These are phyloP conservation scores for Rhyacichthys aspro DNA, from an alignment of 2,797 vertebrate species.

Conservation along the genomic window DNA sequence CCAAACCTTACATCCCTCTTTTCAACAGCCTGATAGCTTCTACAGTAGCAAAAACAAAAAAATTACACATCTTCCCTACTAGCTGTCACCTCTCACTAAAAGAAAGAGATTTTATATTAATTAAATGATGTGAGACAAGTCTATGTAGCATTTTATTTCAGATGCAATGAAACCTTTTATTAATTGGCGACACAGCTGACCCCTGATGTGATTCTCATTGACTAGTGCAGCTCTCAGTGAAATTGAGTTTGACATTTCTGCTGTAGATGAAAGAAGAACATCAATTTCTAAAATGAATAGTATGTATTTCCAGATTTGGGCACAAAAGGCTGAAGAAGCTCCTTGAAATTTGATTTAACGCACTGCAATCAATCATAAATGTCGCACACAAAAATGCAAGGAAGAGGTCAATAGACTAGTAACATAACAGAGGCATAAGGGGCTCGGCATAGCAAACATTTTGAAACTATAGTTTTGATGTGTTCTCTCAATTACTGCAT, in stretches of 20 bases:
- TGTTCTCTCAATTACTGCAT: slow-evolving; percentile 70
- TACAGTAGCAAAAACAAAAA: too few species aligned
- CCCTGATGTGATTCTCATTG: slow-evolving; percentile 2
- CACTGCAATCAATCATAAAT: slow-evolving; percentile 13
- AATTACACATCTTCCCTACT: too few species aligned
- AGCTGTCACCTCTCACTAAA: too few species aligned
- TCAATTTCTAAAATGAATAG: slow-evolving; percentile 5
- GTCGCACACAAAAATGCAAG: slow-evolving; percentile 9
- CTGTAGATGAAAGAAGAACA: slow-evolving; percentile 3
- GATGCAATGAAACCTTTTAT: slow-evolving; percentile 26
- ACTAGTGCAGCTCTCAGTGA: slow-evolving; percentile 1
- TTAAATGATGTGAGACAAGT: too few species aligned
- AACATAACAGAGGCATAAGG: slow-evolving; percentile 34
- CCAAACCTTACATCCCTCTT: too few species aligned
- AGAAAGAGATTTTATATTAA: too few species aligned
- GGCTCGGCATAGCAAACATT: slow-evolving; percentile 42
- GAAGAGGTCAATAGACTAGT: slow-evolving; percentile 34
- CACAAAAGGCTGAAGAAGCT: background rate
- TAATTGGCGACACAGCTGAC: slow-evolving; percentile 53
- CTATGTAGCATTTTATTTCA: too few species aligned
- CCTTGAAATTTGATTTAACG: slow-evolving; percentile 30
- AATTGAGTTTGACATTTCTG: slow-evolving; percentile 9
- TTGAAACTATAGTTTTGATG: slow-evolving; percentile 62
- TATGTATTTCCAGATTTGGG: slow-evolving; percentile 9
- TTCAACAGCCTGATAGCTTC: too few species aligned